Evolutionary conservation across 2,113 vertebrate species (phyloP), one percentile per base, ranked within the genome.

Genomic region (Stercorarius parasiticus): DNA sequence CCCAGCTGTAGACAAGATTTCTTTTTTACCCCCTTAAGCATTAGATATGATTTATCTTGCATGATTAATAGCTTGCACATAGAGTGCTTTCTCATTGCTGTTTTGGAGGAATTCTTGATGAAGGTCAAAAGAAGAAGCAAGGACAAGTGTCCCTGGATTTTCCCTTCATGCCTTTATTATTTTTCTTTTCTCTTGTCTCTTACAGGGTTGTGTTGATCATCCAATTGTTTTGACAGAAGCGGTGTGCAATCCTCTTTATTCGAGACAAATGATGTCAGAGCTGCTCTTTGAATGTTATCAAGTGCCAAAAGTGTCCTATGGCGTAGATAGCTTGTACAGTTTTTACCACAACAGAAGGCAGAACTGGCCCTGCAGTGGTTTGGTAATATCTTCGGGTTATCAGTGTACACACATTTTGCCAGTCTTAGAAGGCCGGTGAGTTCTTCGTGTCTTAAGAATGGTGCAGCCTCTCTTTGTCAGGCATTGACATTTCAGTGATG

Each of bases 381-480:
- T 99, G 30, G 97, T 99, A 32, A 95, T 99, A 87, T 99, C 99
- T 15, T 99, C 99, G 6, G 99, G 99, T 32, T 99, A 99, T 94
- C 99, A 99, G 94, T 99, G 99, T 83, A 99, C 99, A 0, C 99
- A 99, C 85, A 97, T 99, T 88, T 98, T 99, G 89, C 99, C 99
- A 1, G 93, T 99, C n/a, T 90, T 99, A 69, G 98, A 99, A 21
- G 99, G 99, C 93, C 99, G 99, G 99, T 99, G 81, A 98, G 98
- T 90, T 89, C 70, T 40, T 14, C 10, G 11, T 61, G 22, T 34
- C 15, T 29, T 3, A 10, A 56, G 15, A 22, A 5, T 0, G 0
- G 6, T 30, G 23, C 73, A 85, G n/a, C 34, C 29, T 10, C 15
- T 45, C 23, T 42, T 42, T 40, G 25, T 67, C 59, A 40, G 52